Evolutionary conservation across 2,888 invertebrate species (phyloP), one percentile per base, ranked within the genome.

Genomic region (Eurytoma californica): DNA sequence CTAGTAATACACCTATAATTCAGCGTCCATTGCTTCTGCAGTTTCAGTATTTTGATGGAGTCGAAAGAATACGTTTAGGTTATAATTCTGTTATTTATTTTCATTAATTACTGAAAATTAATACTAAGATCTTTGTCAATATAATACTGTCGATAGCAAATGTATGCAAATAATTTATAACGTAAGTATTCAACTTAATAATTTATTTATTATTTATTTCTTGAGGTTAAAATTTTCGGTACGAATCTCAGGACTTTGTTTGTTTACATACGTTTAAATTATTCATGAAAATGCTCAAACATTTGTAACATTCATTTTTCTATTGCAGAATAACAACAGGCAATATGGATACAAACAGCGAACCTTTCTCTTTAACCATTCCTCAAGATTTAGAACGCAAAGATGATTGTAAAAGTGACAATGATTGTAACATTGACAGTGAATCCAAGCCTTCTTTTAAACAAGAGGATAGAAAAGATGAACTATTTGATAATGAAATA

Each of bases 401-500:
- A 14, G 20, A 3, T 47, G 70, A 79, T 49, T 53, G 2, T 12
- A 75, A 80, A 72, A 76, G 14, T 63, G 53, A 63, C 0, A 57
- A 67, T 28, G 53, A 24, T 24, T 24, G 2, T 61, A 30, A 61
- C 30, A 12, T 2, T 39, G n/a, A 53, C 14, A 75, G 57, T 66
- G 57, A 73, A 3, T 47, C 55, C 16, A 80, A 74, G 68, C 9
- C 3, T 24, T 30, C 49, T 12, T 66, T 55, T 20, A 72, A 70
- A 72, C 63, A 9, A n/a, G 78, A 72, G 18, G 66, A 58, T 51
- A 76, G 51, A 7, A 66, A 78, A 0, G 88, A 89, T 47, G 85
- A 86, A 70, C 83, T 88, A 75, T 88, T 88, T 83, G 86, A 85
- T 13, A 87, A 86, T 78, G 87, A 88, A 63, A 88, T 89, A 28